Evolutionary conservation across 2,888 invertebrate species (phyloP).

Genomic region (Microdon myrmicae): DNA sequence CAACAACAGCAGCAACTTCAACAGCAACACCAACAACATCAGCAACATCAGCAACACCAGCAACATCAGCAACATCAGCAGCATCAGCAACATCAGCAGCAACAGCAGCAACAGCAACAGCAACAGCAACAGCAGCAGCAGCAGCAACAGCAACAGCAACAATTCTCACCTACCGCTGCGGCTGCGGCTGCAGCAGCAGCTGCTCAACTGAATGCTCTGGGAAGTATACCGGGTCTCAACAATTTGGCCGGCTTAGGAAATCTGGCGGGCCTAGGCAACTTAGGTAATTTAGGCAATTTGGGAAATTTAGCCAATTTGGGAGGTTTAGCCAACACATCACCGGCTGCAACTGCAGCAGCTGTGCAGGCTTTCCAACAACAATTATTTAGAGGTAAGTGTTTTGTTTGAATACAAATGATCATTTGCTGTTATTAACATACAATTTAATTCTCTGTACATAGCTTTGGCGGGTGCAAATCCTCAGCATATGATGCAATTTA

Average conservation of each 20-base stretch:
- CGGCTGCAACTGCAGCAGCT: conserved; percentile 73
- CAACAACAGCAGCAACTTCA: conserved; percentile 56
- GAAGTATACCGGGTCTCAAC: conserved; percentile 63
- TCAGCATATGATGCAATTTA: conserved; percentile 90
- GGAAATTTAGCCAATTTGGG: conserved; percentile 63
- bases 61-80: conserved; percentile 55
- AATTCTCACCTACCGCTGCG: conserved; percentile 65
- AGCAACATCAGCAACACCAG: conserved; percentile 61
- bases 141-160: conserved; percentile 60
- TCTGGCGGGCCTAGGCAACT: conserved; percentile 57
- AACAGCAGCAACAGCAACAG: conserved; percentile 64
- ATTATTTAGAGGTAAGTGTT: conserved; percentile 80
- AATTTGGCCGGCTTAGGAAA: conserved; percentile 61
- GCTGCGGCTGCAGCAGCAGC: conserved; percentile 68
- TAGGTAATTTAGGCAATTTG: conserved; percentile 58
- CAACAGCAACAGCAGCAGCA: conserved; percentile 60
- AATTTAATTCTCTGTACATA: conserved; percentile 35
- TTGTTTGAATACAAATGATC: neutral
- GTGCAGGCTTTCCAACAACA: conserved; percentile 89
- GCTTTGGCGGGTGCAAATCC: conserved; percentile 68
- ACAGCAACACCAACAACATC: conserved; percentile 57
- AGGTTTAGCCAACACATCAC: conserved; percentile 60
- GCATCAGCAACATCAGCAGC: conserved; percentile 54
- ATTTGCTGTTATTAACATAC: neutral
- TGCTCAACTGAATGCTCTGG: conserved; percentile 63